Conservation (phyloP, 2,113 vertebrate species). For the Gorsachius goisagi region DNA sequence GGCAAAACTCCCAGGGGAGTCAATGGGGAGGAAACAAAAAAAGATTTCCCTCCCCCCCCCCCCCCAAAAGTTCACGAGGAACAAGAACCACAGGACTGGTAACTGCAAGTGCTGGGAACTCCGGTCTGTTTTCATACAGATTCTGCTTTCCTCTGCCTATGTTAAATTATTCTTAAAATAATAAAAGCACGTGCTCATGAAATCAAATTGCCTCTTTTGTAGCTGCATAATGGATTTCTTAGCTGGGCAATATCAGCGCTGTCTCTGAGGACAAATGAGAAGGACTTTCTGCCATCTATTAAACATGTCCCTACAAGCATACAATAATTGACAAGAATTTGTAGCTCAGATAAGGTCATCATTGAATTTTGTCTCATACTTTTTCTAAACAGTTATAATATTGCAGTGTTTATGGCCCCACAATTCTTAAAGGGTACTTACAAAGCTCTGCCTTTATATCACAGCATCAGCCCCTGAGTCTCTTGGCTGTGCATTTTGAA, state of each 20-base stretch:
- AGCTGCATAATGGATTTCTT: constrained; percentile 1
- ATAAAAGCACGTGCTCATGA: neutral
- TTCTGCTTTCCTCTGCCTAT: neutral
- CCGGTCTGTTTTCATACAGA: neutral
- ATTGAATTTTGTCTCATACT: constrained; percentile 31
- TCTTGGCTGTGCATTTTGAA: neutral
- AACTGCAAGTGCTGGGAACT: neutral
- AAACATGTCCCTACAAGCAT: constrained; percentile 32
- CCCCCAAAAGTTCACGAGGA: neutral
- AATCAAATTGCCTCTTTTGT: constrained; percentile 42
- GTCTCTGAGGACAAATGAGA: constrained; percentile 47
- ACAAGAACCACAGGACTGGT: neutral
- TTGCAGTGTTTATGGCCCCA: neutral
- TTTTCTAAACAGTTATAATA: constrained; percentile 42
- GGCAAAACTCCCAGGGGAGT: neutral
- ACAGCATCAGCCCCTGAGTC: neutral
- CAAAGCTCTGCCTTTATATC: constrained; percentile 2
- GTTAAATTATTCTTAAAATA: constrained; percentile 46
- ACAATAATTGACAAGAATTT: constrained; percentile 51
- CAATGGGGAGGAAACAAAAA: neutral
- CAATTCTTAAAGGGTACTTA: constrained; percentile 23
- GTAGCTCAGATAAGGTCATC: constrained; percentile 47
- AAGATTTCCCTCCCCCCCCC: neutral
- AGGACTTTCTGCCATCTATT: constrained; percentile 47
- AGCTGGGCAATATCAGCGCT: neutral